Evolutionary conservation across 2,797 vertebrate genomes (phyloP).

Genomic region (Enteromius anoplus): DNA sequence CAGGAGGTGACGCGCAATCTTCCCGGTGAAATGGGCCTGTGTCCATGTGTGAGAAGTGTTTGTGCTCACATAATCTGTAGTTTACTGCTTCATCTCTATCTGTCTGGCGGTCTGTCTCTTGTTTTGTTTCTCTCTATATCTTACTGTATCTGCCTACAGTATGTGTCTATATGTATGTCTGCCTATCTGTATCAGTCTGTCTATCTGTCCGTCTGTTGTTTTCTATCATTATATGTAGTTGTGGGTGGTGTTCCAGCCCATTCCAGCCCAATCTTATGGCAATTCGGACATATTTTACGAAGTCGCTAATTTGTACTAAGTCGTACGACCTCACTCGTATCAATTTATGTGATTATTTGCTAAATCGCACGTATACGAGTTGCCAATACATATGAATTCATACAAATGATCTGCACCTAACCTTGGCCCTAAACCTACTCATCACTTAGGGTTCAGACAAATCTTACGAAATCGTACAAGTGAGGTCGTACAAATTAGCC

Average conservation of each 20-base stretch:
- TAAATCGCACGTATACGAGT: too few relatives aligned
- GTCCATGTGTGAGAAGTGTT: constrained; percentile 49
- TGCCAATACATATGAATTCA: too few relatives aligned
- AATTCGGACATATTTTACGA: too few relatives aligned
- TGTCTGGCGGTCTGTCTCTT: constrained; percentile 33
- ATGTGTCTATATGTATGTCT: too few relatives aligned
- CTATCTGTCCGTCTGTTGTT: background rate
- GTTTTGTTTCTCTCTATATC: background rate
- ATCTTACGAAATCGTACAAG: too few relatives aligned
- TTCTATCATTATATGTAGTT: background rate
- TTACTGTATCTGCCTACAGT: background rate
- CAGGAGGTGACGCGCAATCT: constrained; percentile 61
- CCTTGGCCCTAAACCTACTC: too few relatives aligned
- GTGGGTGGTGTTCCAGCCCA: background rate
- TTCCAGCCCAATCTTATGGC: background rate
- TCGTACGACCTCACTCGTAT: too few relatives aligned
- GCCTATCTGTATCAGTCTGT: background rate
- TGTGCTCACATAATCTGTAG: constrained; percentile 49
- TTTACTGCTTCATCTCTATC: constrained; percentile 43
- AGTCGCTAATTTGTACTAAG: too few relatives aligned
- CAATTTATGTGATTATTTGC: too few relatives aligned
- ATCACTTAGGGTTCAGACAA: too few relatives aligned
- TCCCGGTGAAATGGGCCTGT: constrained; percentile 45
- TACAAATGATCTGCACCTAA: too few relatives aligned
- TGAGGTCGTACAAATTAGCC: too few relatives aligned